Conservation (phyloP, 1,140 invertebrate genomes). For the Zophobas morio region DNA sequence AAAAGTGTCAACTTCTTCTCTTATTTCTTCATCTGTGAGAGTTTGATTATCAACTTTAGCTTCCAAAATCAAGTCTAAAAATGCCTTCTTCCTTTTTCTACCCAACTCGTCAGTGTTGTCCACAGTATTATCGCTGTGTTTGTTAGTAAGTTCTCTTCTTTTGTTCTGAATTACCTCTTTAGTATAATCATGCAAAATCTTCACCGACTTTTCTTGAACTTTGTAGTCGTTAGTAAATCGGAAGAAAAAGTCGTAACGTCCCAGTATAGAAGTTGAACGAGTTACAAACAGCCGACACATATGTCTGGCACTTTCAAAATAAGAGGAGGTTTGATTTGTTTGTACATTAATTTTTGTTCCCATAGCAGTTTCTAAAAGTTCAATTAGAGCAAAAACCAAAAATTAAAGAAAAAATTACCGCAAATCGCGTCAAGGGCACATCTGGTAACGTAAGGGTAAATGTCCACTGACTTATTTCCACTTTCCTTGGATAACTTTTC, state of each 20-base stretch:
- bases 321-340: conserved; percentile 77
- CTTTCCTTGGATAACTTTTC: conserved; percentile 71
- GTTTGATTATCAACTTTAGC: conserved; percentile 71
- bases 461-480: conserved; percentile 70
- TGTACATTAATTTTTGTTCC: conserved; percentile 79
- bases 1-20: conserved; percentile 83
- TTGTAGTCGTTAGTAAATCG: conserved; percentile 65
- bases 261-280: conserved; percentile 65
- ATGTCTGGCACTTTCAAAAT: conserved; percentile 80
- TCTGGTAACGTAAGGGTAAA: conserved; percentile 76
- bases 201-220: conserved; percentile 72
- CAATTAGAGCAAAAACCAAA: background rate
- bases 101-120: conserved; percentile 61
- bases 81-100: conserved; percentile 76
- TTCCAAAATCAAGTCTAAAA: conserved; percentile 83
- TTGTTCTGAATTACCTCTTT: conserved; percentile 71
- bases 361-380: conserved; percentile 76
- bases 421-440: conserved; percentile 84
- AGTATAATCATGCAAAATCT: conserved; percentile 79
- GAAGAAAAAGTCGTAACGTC: conserved; percentile 66
- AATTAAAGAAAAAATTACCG: conserved; percentile 23
- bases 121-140: conserved; percentile 1
- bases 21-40: conserved; percentile 77
- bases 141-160: conserved; percentile 56
- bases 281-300: conserved; percentile 64